A percentile compares a stretch with the other conserved stretches of the same genome.
phyloP scores from a whole-genome alignment of 2,113 vertebrate genomes.

The Micromys minutus region DNA sequence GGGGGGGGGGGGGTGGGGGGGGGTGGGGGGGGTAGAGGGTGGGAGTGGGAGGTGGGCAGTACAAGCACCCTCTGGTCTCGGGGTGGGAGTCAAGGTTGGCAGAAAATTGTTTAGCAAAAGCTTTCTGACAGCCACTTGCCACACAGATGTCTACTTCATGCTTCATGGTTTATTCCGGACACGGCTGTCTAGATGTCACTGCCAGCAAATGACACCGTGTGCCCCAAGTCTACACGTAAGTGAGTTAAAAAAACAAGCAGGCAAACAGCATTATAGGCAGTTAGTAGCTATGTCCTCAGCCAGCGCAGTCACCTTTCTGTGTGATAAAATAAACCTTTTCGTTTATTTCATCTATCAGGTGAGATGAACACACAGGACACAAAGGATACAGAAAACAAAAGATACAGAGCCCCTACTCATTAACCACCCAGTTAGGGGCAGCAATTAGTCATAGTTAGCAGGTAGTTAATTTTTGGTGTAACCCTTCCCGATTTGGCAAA shows the following conservation, averaged over 20 bases:
- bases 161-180: not conserved
- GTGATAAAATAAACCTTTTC: too few species aligned
- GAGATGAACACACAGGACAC: not conserved
- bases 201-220: not conserved
- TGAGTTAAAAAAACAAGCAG: slow-evolving; percentile 5
- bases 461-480: not conserved
- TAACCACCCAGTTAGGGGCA: not conserved
- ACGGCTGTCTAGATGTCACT: not conserved
- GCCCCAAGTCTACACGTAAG: not conserved
- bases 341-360: not conserved
- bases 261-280: not conserved
- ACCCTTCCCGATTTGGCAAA: not conserved
- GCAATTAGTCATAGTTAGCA: not conserved
- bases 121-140: slow-evolving; percentile 54
- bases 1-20: too few species aligned
- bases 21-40: too few species aligned
- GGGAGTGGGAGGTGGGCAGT: not conserved
- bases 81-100: slow-evolving; percentile 71
- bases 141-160: slow-evolving; percentile 52
- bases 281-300: not conserved
- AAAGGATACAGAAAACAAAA: not conserved
- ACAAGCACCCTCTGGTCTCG: slow-evolving; percentile 77
- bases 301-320: not conserved
- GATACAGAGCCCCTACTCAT: not conserved
- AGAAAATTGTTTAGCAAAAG: slow-evolving; percentile 70